Percentiles rank a stretch among this genome's conserved stretches.
These are phyloP conservation scores for Petrocephalus sullivani DNA, from an alignment of 2,797 vertebrate genomes.

Conservation along the genomic window DNA sequence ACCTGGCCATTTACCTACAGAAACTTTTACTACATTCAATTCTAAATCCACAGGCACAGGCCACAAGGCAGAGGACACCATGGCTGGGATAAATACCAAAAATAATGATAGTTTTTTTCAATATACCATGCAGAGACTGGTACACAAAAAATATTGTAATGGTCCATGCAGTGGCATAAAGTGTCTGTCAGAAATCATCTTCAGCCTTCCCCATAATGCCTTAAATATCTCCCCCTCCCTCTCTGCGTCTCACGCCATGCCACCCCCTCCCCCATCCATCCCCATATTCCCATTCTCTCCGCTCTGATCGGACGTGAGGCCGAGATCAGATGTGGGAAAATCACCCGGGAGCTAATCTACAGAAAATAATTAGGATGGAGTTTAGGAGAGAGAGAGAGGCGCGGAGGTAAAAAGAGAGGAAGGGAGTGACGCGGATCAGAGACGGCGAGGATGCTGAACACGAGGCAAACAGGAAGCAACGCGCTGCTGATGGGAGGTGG, in stretches of 20 bases:
- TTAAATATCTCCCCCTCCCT: background rate
- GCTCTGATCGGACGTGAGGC: background rate
- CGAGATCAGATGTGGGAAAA: background rate
- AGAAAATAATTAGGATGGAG: constrained; percentile 8
- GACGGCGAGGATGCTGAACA: background rate
- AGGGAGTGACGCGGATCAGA: background rate
- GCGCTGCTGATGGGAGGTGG: background rate
- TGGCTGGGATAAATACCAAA: background rate
- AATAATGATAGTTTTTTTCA: background rate
- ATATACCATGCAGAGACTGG: background rate
- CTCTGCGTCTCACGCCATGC: background rate
- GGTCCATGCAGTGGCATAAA: background rate
- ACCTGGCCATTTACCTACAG: background rate
- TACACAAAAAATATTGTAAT: background rate
- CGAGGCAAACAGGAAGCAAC: background rate
- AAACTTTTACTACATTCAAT: background rate
- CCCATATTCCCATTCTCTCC: background rate
- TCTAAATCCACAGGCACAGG: background rate
- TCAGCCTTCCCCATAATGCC: background rate
- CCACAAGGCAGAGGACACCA: background rate
- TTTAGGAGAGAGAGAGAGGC: background rate
- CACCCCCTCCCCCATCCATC: background rate
- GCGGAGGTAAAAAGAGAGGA: background rate
- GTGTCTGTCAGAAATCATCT: background rate
- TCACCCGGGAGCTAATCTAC: background rate